Conservation (phyloP, 2,113 vertebrate species). For the Amblyornis subalaris region DNA sequence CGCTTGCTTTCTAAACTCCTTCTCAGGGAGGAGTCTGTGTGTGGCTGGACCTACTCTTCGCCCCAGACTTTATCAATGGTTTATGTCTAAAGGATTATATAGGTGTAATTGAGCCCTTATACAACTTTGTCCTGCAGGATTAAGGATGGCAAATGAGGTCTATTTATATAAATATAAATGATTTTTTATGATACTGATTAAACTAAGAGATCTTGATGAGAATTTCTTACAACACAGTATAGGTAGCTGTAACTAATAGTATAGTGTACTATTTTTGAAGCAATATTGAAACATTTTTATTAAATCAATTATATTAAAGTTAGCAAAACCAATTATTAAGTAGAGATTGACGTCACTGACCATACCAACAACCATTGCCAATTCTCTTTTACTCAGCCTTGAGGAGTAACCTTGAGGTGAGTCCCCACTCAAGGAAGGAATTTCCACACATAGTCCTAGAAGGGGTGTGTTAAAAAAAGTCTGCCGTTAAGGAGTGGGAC, state of each 20-base stretch:
- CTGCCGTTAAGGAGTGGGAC: too few species aligned
- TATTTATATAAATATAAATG: background rate
- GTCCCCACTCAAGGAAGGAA: background rate
- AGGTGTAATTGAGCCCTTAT: background rate
- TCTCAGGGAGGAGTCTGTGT: fast-evolving
- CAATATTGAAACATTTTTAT: background rate
- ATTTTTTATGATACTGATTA: background rate
- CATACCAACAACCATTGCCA: background rate
- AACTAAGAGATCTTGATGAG: background rate
- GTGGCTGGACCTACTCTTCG: background rate
- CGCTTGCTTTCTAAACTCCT: background rate
- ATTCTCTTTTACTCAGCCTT: background rate
- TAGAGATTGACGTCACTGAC: background rate
- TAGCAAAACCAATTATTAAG: background rate
- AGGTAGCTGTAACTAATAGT: background rate
- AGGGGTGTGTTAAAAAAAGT: background rate
- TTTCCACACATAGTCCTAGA: background rate
- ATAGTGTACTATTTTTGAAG: background rate
- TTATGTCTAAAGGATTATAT: background rate
- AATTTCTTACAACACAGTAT: background rate
- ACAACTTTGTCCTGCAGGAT: background rate
- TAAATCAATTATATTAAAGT: background rate
- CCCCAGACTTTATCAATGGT: background rate
- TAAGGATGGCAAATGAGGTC: background rate
- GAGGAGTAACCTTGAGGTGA: background rate